These are phyloP conservation scores for Microcebus murinus DNA, from an alignment of 2,113 vertebrate genomes.

Conservation along the genomic window DNA sequence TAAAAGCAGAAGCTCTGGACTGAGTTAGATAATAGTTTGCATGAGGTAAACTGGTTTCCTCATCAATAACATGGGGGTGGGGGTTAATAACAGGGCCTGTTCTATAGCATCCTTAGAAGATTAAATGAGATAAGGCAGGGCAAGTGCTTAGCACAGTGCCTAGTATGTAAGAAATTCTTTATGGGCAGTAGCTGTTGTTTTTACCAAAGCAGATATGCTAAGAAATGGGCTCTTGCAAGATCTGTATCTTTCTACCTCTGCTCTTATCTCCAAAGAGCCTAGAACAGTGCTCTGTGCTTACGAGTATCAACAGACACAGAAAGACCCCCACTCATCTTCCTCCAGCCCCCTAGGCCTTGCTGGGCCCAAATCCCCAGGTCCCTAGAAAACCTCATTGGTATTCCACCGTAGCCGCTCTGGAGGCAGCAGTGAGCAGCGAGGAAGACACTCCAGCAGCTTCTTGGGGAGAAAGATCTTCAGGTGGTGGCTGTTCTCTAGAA, in stretches of 20 bases:
- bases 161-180: not conserved
- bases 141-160: not conserved
- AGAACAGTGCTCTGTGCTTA: not conserved
- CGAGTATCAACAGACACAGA: not conserved
- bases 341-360: not conserved
- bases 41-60: not conserved
- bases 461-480: slow-evolving; percentile 94
- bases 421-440: slow-evolving; percentile 87
- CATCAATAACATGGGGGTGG: not conserved
- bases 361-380: not conserved
- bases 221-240: not conserved
- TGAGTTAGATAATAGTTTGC: not conserved
- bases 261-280: not conserved
- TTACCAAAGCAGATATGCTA: not conserved
- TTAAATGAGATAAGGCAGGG: not conserved
- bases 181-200: not conserved
- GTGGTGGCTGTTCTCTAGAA: slow-evolving; percentile 87
- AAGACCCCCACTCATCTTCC: not conserved
- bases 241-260: not conserved
- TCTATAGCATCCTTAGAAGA: not conserved
- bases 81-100: not conserved
- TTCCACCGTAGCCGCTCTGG: slow-evolving; percentile 94
- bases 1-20: not conserved
- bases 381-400: slow-evolving; percentile 90
- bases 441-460: slow-evolving; percentile 93